phyloP scores from a whole-genome alignment of 2,113 vertebrate species.

The Pelecanus crispus region DNA sequence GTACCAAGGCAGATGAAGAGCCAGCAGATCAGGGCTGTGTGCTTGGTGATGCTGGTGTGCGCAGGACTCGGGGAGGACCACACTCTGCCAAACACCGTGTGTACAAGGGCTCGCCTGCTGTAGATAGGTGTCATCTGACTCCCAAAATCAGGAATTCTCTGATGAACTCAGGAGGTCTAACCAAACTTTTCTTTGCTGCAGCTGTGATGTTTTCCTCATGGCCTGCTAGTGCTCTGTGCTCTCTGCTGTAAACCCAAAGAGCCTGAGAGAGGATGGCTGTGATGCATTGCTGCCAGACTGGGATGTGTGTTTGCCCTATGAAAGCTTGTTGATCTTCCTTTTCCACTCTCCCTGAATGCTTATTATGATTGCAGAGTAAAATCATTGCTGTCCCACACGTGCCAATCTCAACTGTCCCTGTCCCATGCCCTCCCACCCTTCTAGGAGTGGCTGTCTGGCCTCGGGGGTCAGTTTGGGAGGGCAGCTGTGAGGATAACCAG shows the following conservation, averaged over 20 bases:
- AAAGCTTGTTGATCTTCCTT: background rate
- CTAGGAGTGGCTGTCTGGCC: background rate
- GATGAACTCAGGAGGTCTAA: slow-evolving; percentile 43
- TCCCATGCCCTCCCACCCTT: background rate
- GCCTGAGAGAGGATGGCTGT: slow-evolving; percentile 15
- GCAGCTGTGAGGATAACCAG: background rate
- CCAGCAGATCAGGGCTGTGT: background rate
- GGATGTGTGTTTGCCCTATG: background rate
- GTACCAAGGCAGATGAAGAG: background rate
- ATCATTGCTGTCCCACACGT: background rate
- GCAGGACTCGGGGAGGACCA: background rate
- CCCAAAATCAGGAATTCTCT: slow-evolving; percentile 5
- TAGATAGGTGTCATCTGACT: background rate
- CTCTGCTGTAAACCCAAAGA: slow-evolving; percentile 56
- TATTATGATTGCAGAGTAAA: background rate
- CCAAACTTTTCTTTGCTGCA: slow-evolving; percentile 18
- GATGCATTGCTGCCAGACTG: slow-evolving; percentile 1
- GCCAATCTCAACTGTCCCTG: background rate
- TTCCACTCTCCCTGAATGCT: background rate
- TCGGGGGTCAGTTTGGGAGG: background rate
- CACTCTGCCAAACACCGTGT: background rate
- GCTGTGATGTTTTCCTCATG: slow-evolving; percentile 55
- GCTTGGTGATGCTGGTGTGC: background rate
- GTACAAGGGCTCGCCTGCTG: background rate
- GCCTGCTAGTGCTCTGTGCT: background rate